Evolutionary conservation across 1,140 invertebrate species (phyloP), one percentile per base, ranked within the genome.

Genomic region (Cherax quadricarinatus): DNA sequence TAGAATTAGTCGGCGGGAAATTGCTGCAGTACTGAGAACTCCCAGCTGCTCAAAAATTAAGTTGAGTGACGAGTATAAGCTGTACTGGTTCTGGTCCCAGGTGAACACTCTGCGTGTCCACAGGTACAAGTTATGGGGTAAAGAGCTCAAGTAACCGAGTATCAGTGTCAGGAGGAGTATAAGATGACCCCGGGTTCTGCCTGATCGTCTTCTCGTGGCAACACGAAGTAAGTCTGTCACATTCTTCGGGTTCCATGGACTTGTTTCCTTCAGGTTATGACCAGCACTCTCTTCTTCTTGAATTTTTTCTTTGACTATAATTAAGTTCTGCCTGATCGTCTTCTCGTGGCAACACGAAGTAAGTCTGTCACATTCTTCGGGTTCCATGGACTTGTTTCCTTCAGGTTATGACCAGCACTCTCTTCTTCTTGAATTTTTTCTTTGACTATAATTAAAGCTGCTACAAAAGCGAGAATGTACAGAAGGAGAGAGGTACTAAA

Each of bases 61-160:
- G 62, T 18, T 21, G 14, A 78, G 18, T 4, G 48, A 60, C 10
- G 12, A 30, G 73, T 80, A 88, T 51, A 80, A 5, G 53, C 86
- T 88, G 73, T 80, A 88, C 49, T 14, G 49, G 30, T 88, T 24
- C 51, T 79, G 18, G 30, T 80, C 75, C 86, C 86, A 88, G 21
- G 24, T 24, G 6, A 79, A 49, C 12, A 88, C 86, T 60, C 73
- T 21, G 4, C 48, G 48, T 1, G 73, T 60, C 86, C 86, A 88
- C 18, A 88, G 75, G 86, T 88, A 88, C 49, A 80, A 48, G 86
- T 88, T 88, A 16, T 88, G 70, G 1, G 75, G 16, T 0, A 16
- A 12, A 18, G 41, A n/a, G 41, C 70, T 53, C 24, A 80, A 24
- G 5, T 24, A 7, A 5, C 16, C 16, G 9, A 88, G 51, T 75